A percentile compares a stretch with the other conserved stretches of the same genome.
Evolutionary conservation across 2,888 invertebrate genomes (phyloP).

Genomic region (Fragum sueziense): DNA sequence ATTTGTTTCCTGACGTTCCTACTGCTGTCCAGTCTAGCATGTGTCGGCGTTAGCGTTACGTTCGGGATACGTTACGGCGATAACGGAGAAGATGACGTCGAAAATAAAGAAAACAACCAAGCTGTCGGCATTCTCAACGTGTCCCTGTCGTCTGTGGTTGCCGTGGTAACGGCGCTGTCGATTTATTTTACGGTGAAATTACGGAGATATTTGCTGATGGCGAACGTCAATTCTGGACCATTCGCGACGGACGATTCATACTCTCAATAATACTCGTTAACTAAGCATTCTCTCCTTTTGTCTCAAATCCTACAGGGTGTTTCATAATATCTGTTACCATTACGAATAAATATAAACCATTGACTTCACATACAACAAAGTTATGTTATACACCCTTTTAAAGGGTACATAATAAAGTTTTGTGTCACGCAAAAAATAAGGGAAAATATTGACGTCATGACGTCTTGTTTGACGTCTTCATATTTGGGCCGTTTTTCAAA

Average conservation of each 20-base stretch:
- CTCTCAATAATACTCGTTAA: not conserved
- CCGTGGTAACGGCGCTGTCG: not conserved
- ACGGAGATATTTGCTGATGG: not conserved
- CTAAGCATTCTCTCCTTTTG: too few species aligned
- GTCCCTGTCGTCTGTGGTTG: not conserved
- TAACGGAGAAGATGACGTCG: not conserved
- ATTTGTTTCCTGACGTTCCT: not conserved
- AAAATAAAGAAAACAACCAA: not conserved
- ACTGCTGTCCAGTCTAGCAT: not conserved
- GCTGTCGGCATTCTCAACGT: not conserved
- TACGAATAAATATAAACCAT: too few species aligned
- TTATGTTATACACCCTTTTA: too few species aligned
- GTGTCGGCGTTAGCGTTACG: not conserved
- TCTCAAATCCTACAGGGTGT: too few species aligned
- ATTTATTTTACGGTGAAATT: not conserved
- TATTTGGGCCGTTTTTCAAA: too few species aligned
- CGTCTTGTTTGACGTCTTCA: too few species aligned
- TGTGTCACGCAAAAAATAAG: too few species aligned
- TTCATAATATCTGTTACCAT: too few species aligned
- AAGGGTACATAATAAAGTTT: too few species aligned
- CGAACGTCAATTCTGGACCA: not conserved
- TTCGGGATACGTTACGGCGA: slow-evolving; percentile 4
- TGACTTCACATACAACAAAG: too few species aligned
- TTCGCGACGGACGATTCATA: not conserved
- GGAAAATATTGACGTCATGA: too few species aligned